phyloP scores from a whole-genome alignment of 2,797 vertebrate genomes.

The Dendrocincla fuliginosa region DNA sequence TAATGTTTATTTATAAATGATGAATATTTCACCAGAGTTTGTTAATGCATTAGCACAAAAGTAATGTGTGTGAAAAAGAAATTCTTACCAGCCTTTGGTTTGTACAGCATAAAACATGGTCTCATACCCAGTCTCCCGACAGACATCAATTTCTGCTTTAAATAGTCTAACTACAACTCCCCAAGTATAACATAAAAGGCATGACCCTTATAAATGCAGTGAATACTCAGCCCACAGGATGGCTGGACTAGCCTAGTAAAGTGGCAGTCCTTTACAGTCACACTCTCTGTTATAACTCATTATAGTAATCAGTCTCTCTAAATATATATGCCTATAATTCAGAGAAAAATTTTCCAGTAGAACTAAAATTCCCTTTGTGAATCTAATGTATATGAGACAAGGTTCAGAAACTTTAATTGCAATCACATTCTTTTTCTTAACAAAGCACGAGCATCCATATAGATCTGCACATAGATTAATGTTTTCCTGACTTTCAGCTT shows the following conservation, averaged over 20 bases:
- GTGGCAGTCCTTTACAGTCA: neutral
- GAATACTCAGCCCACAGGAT: neutral
- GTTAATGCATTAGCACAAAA: neutral
- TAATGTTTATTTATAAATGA: slow-evolving; percentile 26
- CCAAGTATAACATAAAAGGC: neutral
- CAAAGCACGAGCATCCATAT: neutral
- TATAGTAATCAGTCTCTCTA: neutral
- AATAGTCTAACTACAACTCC: neutral
- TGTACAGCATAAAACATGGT: neutral
- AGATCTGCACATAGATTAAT: neutral
- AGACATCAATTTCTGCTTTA: slow-evolving; percentile 30
- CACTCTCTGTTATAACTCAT: neutral
- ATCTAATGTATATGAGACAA: neutral
- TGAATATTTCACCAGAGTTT: neutral
- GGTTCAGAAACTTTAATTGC: neutral
- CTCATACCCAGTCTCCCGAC: neutral
- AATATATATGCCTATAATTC: neutral
- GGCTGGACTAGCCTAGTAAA: neutral
- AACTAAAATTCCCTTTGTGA: neutral
- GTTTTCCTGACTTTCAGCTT: neutral
- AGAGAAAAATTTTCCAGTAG: neutral
- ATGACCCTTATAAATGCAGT: neutral
- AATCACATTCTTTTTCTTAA: neutral
- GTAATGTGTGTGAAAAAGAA: neutral
- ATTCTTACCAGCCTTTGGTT: neutral